Evolutionary conservation across 23 tunicate species (phyloP), one percentile per base, ranked within the genome.

Genomic region (Aplidium turbinatum): DNA sequence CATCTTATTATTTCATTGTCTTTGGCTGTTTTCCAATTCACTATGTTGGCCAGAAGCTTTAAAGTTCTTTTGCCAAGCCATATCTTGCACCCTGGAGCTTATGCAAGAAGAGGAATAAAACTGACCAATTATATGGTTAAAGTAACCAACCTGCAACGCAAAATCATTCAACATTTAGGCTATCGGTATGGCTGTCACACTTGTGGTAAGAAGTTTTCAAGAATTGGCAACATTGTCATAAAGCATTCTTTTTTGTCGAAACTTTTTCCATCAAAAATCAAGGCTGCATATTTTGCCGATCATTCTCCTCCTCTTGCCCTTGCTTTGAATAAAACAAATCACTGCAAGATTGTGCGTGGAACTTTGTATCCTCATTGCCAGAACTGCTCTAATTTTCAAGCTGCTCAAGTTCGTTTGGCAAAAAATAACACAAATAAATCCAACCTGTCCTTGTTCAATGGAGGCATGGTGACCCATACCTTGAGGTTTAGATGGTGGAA

Each of bases 291-390:
- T 45, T 82, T 68, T 83, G 97, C 85, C 16, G 97, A 90, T 64
- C 97, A 90, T 72, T 66, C 65, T 18, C 97, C 97, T 24, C 97
- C 97, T 0, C 34, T 45, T 13, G 97, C 97, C 26, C 34, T 89
- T 3, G 80, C 75, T 3, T 35, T 27, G 11, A 18, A 47, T 5
- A 61, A 75, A 38, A 11, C 28, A 33, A 77, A 70, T n/a, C 13
- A 31, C 5, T n/a, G n/a, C n/a, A 39, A 76, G 32, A 55, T 25
- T 66, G n/a, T 11, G 0, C 34, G 31, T 0, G 85, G 90, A 16
- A 20, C 32, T 0, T 31, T 90, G 26, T 78, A 58, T 25, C 97
- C 97, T 5, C 97, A 90, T 54, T 90, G 97, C 61, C 63, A 65
- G 31, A 36, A 79, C 19, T 90, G 97, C 40, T 90, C 97, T 19